Base-by-base conservation (phyloP, 2,113 vertebrate species). In the Dasyurus viverrinus region DNA sequence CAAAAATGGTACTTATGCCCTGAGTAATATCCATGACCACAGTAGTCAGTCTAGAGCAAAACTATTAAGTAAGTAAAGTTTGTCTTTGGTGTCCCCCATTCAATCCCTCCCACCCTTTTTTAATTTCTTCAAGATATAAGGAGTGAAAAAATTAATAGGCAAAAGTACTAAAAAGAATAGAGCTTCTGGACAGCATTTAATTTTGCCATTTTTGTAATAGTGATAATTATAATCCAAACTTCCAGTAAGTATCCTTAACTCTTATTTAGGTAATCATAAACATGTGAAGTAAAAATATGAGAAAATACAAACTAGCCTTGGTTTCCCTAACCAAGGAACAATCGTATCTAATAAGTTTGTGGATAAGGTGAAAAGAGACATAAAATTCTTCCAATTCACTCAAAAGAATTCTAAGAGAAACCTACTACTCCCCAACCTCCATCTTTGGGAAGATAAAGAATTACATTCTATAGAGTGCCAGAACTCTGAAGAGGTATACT, bases 161-260 rank as follows among this genome's bases (percentile, higher is more conserved):
- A 95, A 95, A 94, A 91, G 55, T 47, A 96, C 30, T 46, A 42
- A 94, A 53, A 8, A 94, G 26, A 92, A 91, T 26, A 26, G 55
- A 10, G 3, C n/a, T 90, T 76, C 52, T 0, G 24, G 90, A 60
- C 26, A 93, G 92, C 48, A 26, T 84, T 95, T 68, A n/a, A 42
- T 92, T 95, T 94, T 94, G 89, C 42, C 42, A 76, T 93, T 93
- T 30, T 26, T 25, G 27, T 36, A 36, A 68, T 12, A 68, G 30
- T 36, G 30, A 16, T 68, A 30, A 68, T 36, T 68, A 3, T 30
- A 68, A 19, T 68, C 30, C 12, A 68, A 68, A 12, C 30, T 68
- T 68, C 30, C 57, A 30, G 57, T 68, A 68, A 68, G 30, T 68
- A 68, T 30, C 57, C 30, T 68, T 68, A 36, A 36, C 36, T 11